Evolutionary conservation across 2,888 invertebrate species (phyloP).

Genomic region (Cerastoderma edule): DNA sequence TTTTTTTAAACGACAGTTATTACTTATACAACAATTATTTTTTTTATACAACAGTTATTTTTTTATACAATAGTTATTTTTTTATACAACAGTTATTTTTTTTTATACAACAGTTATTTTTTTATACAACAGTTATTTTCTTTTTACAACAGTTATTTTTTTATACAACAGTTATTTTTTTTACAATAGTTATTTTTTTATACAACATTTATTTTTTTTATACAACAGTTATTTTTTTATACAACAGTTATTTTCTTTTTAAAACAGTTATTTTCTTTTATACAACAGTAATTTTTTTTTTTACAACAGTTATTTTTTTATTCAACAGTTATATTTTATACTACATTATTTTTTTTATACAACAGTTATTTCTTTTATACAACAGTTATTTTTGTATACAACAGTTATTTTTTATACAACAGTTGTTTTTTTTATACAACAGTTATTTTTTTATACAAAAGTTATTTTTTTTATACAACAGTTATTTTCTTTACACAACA

Average conservation of each 20-base stretch:
- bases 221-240: too few species aligned
- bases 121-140: too few species aligned
- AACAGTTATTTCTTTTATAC: neutral
- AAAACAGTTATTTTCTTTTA: too few species aligned
- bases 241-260: too few species aligned
- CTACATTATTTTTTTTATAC: neutral
- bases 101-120: too few species aligned
- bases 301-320: neutral
- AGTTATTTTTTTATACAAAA: neutral
- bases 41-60: neutral
- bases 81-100: neutral
- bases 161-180: too few species aligned
- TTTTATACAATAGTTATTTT: neutral
- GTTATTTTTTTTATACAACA: neutral
- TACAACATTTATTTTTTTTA: too few species aligned
- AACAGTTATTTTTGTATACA: neutral
- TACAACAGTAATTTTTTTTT: neutral
- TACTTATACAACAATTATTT: neutral
- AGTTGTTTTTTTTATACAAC: neutral
- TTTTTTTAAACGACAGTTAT: neutral
- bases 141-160: too few species aligned
- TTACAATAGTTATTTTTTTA: too few species aligned
- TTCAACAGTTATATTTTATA: neutral
- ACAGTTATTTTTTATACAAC: neutral
- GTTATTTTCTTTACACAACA: too few species aligned